phyloP scores from a whole-genome alignment of 1,140 invertebrate species.

The Heliconius hermathena region DNA sequence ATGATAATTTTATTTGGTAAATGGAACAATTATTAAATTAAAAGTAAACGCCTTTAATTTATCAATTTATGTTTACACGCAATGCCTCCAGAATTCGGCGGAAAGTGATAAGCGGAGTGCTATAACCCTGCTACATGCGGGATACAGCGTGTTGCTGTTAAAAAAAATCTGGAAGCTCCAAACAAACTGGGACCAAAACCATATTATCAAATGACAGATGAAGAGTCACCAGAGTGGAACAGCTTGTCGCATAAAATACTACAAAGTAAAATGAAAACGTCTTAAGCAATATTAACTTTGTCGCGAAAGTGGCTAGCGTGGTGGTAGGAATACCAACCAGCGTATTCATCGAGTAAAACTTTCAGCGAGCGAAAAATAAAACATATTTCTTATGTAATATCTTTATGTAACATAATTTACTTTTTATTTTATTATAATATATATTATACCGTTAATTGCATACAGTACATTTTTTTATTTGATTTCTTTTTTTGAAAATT shows the following conservation, averaged over 20 bases:
- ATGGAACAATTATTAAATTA: too few species aligned
- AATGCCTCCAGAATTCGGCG: too few species aligned
- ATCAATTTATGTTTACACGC: too few species aligned
- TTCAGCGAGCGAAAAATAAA: not conserved
- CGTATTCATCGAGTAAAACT: not conserved
- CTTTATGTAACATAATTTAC: constrained; percentile 1
- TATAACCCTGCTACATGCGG: too few species aligned
- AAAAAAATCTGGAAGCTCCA: not conserved
- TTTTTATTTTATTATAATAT: not conserved
- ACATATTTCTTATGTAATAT: not conserved
- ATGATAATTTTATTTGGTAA: too few species aligned
- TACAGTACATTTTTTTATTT: not conserved
- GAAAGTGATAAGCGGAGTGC: too few species aligned
- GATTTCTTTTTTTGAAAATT: too few species aligned
- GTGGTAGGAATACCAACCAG: not conserved
- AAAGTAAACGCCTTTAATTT: too few species aligned
- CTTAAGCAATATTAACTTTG: constrained; percentile 8
- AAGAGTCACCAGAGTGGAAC: not conserved
- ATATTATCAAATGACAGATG: constrained; percentile 4
- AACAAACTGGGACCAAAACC: not conserved
- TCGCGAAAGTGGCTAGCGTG: not conserved
- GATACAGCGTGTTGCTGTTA: too few species aligned
- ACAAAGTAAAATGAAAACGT: constrained; percentile 1
- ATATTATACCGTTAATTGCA: not conserved
- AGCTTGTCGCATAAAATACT: constrained; percentile 1